Evolutionary conservation across 1,140 invertebrate species (phyloP).

Genomic region (Rhyzopertha dominica): DNA sequence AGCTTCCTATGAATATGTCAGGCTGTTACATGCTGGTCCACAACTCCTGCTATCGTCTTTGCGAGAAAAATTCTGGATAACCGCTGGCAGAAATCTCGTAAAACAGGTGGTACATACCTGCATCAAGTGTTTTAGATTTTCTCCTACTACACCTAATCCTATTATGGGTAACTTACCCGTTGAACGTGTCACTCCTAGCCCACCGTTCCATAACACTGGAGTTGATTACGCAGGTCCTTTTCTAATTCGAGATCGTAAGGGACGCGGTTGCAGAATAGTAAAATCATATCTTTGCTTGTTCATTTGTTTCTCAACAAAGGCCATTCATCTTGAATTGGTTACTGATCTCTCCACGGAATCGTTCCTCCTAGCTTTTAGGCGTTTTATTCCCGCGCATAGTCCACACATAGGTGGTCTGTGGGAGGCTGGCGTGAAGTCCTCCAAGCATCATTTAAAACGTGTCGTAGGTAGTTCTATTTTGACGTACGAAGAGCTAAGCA

Average conservation of each 20-base stretch:
- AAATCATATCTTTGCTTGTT: conserved; percentile 33
- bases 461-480: conserved; percentile 16
- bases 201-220: conserved; percentile 31
- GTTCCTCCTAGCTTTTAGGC: conserved; percentile 30
- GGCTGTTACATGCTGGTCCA: conserved; percentile 30
- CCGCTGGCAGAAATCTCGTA: conserved; percentile 17
- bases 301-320: conserved; percentile 32
- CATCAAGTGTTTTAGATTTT: conserved; percentile 14
- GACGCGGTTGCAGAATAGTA: conserved; percentile 17
- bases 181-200: conserved; percentile 25
- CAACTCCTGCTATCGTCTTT: conserved; percentile 27
- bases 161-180: conserved; percentile 40
- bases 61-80: conserved; percentile 12
- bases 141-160: conserved; percentile 1
- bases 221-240: conserved; percentile 41
- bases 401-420: conserved; percentile 37
- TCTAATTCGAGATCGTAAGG: conserved; percentile 21
- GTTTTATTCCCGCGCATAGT: conserved; percentile 28
- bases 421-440: conserved; percentile 33
- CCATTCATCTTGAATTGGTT: conserved; percentile 40
- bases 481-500: conserved; percentile 29
- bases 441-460: conserved; percentile 32
- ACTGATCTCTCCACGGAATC: conserved; percentile 18
- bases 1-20: conserved; percentile 25
- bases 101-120: conserved; percentile 16